phyloP scores from a whole-genome alignment of 2,113 vertebrate genomes.

The Scopus umbretta region DNA sequence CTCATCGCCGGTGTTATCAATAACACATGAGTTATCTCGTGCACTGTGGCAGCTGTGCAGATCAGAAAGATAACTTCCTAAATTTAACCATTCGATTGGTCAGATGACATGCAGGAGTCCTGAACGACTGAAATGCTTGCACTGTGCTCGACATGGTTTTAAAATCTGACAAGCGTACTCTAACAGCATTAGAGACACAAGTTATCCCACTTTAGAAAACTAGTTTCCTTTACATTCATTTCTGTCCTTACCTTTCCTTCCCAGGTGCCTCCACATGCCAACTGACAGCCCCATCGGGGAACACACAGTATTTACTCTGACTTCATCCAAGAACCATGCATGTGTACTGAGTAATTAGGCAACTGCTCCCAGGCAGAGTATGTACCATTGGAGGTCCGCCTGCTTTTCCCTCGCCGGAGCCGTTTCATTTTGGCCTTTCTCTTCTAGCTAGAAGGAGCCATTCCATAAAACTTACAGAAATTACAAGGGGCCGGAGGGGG shows the following conservation, averaged over 20 bases:
- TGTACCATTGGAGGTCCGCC: background rate
- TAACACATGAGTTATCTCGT: slow-evolving; percentile 40
- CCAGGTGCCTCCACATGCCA: background rate
- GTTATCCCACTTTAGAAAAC: background rate
- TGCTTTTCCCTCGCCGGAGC: background rate
- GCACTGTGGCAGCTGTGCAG: slow-evolving; percentile 36
- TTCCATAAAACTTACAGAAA: background rate
- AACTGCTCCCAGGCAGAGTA: background rate
- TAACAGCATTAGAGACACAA: background rate
- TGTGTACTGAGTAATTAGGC: rapidly evolving
- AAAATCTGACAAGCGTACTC: background rate
- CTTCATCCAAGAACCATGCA: background rate
- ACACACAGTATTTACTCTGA: background rate
- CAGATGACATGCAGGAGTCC: background rate
- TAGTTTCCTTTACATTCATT: background rate
- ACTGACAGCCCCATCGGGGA: background rate
- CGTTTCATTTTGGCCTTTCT: background rate
- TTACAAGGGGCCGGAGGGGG: background rate
- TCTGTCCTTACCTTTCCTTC: background rate
- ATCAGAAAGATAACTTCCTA: background rate
- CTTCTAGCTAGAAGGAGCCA: background rate
- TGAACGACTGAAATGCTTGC: background rate
- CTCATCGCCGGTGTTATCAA: slow-evolving; percentile 24
- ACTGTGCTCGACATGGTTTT: background rate
- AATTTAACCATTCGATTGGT: slow-evolving; percentile 25